Conservation (phyloP, 2,888 invertebrate genomes). For the Desoria tigrina region DNA sequence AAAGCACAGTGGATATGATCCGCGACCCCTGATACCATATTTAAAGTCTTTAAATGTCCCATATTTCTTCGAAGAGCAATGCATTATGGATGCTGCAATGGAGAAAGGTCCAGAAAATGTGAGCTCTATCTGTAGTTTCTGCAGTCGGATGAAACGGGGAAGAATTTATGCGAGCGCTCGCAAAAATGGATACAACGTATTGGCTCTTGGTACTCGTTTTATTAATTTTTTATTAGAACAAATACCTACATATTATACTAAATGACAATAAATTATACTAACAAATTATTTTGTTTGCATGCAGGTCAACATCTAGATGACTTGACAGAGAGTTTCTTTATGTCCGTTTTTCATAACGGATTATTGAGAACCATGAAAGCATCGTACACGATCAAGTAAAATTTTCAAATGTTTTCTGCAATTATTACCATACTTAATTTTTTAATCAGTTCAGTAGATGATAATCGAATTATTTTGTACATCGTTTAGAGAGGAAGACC, state of each 20-base stretch:
- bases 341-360: conserved; percentile 80
- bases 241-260: conserved; percentile 1
- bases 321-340: conserved; percentile 77
- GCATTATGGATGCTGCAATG: conserved; percentile 57
- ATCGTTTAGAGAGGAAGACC: conserved; percentile 68
- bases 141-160: conserved; percentile 70
- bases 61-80: conserved; percentile 73
- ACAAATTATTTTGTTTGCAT: neutral
- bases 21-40: conserved; percentile 71
- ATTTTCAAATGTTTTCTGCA: too few species aligned
- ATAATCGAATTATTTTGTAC: neutral
- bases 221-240: neutral
- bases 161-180: conserved; percentile 74
- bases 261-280: neutral
- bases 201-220: conserved; percentile 76
- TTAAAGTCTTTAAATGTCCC: conserved; percentile 71
- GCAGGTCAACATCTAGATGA: conserved; percentile 79
- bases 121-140: conserved; percentile 69
- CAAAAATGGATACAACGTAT: conserved; percentile 77
- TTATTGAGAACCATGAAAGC: conserved; percentile 73
- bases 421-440: neutral
- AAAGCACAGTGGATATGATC: conserved; percentile 64
- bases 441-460: neutral
- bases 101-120: conserved; percentile 49
- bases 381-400: conserved; percentile 74